Conservation (phyloP, 2,888 invertebrate genomes). For the Andricus quercusramuli region DNA sequence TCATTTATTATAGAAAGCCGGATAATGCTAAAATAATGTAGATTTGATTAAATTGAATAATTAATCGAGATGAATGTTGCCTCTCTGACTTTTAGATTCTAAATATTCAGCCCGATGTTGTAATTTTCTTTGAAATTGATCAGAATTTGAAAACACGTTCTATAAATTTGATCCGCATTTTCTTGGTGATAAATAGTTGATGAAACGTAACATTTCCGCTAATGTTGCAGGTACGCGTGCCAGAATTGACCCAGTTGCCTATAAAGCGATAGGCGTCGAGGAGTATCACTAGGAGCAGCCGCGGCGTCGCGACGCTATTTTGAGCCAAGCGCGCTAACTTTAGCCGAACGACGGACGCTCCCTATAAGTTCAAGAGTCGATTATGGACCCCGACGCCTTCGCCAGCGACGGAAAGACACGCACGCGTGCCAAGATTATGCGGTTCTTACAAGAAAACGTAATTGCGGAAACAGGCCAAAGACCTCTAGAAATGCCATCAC, state of each 20-base stretch:
- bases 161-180: background rate
- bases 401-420: slow-evolving; percentile 58
- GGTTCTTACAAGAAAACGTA: slow-evolving; percentile 50
- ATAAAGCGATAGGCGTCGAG: slow-evolving; percentile 68
- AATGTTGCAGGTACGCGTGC: slow-evolving; percentile 53
- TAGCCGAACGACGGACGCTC: slow-evolving; percentile 75
- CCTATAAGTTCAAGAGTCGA: slow-evolving; percentile 77
- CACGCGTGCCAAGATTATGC: slow-evolving; percentile 74
- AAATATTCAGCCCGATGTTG: too few species aligned
- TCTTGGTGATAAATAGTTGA: background rate
- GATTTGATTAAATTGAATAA: too few species aligned
- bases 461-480: slow-evolving; percentile 66
- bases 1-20: background rate
- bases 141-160: background rate
- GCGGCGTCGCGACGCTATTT: slow-evolving; percentile 72
- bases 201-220: slow-evolving; percentile 31
- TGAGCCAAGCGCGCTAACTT: slow-evolving; percentile 71
- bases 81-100: too few species aligned
- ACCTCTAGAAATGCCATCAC: slow-evolving; percentile 57
- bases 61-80: too few species aligned
- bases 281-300: slow-evolving; percentile 52
- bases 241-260: slow-evolving; percentile 76
- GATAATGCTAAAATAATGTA: too few species aligned
- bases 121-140: background rate
- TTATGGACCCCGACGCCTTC: slow-evolving; percentile 69